phyloP scores from a whole-genome alignment of 2,113 vertebrate species.

The Anguilla rostrata region DNA sequence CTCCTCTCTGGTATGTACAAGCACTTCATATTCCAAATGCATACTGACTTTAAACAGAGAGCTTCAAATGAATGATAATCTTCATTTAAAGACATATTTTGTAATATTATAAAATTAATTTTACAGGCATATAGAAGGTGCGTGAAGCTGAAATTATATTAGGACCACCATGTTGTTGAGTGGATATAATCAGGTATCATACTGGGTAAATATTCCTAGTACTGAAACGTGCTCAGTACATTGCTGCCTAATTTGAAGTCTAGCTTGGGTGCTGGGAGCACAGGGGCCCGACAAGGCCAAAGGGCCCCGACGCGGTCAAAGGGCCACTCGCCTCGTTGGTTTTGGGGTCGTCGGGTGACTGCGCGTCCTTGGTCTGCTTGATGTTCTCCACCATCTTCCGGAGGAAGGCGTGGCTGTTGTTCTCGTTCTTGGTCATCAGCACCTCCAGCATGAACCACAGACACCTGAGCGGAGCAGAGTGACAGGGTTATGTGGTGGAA shows the following conservation, averaged over 20 bases:
- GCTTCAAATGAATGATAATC: too few species aligned
- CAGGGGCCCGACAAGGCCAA: too few species aligned
- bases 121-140: background rate
- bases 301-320: background rate
- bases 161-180: too few species aligned
- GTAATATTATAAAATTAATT: background rate
- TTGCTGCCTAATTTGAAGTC: background rate
- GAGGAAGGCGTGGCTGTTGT: constrained; percentile 97
- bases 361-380: constrained; percentile 94
- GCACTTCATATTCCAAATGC: background rate
- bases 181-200: too few species aligned
- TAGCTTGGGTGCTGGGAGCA: background rate
- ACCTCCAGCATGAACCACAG: constrained; percentile 99
- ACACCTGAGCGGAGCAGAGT: constrained; percentile 67
- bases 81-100: background rate
- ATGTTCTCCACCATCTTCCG: constrained; percentile 98
- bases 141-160: too few species aligned
- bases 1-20: too few species aligned
- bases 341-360: constrained; percentile 92
- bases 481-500: background rate
- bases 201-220: too few species aligned
- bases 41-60: too few species aligned
- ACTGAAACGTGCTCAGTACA: background rate
- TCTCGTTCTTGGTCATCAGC: constrained; percentile 99
- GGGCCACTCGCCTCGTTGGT: constrained; percentile 83